Percentiles rank a stretch among this genome's conserved stretches.
Conservation (phyloP, 2,113 vertebrate species). For the Astatotilapia flaviijosephi region DNA sequence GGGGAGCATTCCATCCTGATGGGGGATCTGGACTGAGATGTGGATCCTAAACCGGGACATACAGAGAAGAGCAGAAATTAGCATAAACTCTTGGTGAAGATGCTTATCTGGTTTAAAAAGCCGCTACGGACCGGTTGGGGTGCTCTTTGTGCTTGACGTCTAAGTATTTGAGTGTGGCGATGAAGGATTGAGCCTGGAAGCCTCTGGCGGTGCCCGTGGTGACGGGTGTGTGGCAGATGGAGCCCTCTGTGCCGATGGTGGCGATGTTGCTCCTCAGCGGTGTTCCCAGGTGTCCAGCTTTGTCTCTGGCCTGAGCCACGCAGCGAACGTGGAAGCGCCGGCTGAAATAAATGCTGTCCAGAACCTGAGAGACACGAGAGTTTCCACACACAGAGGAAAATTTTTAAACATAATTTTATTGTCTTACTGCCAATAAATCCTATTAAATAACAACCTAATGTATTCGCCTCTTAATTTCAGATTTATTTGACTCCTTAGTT, state of each 20-base stretch:
- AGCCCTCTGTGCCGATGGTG: conserved; percentile 88
- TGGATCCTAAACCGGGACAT: conserved; percentile 79
- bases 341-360: conserved; percentile 98
- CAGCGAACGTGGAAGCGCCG: conserved; percentile 93
- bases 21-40: conserved; percentile 96
- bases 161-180: conserved; percentile 91
- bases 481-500: neutral
- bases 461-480: neutral
- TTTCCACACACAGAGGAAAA: rapidly evolving
- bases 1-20: conserved; percentile 97
- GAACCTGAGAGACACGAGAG: conserved; percentile 71
- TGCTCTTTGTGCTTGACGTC: conserved; percentile 98
- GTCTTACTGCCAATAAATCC: rapidly evolving
- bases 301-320: conserved; percentile 91
- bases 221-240: conserved; percentile 94
- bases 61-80: neutral
- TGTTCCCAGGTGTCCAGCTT: conserved; percentile 84
- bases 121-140: conserved; percentile 82
- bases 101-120: neutral
- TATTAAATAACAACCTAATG: neutral
- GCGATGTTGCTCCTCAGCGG: conserved; percentile 88
- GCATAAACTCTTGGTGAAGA: neutral
- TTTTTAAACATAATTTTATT: neutral
- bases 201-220: conserved; percentile 89
- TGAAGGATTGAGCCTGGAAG: conserved; percentile 96